phyloP scores from a whole-genome alignment of 2,113 vertebrate genomes.

The Scytalopus superciliaris region DNA sequence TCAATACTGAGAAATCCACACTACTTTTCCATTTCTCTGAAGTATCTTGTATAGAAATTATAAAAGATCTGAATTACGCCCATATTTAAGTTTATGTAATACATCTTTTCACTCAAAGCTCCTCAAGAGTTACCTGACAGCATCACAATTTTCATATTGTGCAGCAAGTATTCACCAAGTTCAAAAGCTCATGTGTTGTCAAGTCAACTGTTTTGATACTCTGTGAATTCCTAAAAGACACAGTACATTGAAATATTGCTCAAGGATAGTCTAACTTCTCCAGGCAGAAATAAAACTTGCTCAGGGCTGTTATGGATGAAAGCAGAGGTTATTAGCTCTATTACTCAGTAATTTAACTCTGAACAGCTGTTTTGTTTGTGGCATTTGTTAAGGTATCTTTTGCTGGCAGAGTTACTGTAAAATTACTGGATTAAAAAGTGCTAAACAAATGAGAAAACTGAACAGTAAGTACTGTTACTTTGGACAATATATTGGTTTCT shows the following conservation, averaged over 20 bases:
- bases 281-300: background rate
- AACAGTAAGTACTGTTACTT: background rate
- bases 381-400: background rate
- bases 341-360: background rate
- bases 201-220: background rate
- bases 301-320: background rate
- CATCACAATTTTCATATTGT: background rate
- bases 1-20: background rate
- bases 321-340: background rate
- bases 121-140: background rate
- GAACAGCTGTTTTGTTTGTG: background rate
- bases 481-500: background rate
- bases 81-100: background rate
- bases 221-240: background rate
- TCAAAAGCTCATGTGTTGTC: background rate
- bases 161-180: background rate
- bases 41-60: background rate
- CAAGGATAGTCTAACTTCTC: background rate
- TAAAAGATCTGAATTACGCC: background rate
- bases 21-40: background rate
- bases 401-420: background rate
- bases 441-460: background rate
- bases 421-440: background rate
- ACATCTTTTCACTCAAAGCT: background rate
- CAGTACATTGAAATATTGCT: background rate